A percentile compares a stretch with the other conserved stretches of the same genome.
Conservation (phyloP, 92 coral and sea anemone species). For the Muricea muricata region DNA sequence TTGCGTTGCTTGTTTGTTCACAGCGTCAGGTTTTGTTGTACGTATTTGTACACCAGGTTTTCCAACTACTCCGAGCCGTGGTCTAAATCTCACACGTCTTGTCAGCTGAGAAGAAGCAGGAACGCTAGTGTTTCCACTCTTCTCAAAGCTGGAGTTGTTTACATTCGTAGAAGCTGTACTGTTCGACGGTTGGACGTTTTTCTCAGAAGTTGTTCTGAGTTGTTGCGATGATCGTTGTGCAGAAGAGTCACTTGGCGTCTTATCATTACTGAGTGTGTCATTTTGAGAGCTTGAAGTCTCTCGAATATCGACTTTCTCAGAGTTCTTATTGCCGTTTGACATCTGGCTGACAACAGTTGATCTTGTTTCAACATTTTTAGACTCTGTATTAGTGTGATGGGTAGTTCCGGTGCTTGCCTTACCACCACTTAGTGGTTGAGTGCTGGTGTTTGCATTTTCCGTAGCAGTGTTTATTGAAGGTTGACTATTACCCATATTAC, state of each 20-base stretch:
- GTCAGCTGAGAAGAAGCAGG: background rate
- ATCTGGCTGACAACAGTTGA: background rate
- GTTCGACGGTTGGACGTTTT: background rate
- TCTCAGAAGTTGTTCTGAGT: too few relatives aligned
- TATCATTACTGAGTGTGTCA: too few relatives aligned
- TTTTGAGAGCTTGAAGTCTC: background rate
- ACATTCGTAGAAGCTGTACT: background rate
- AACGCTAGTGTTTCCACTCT: background rate
- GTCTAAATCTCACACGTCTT: slow-evolving; percentile 10
- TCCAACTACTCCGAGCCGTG: slow-evolving; percentile 23
- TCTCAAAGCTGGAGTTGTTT: background rate
- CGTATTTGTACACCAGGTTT: background rate
- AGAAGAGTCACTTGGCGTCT: too few relatives aligned
- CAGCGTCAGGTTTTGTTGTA: background rate
- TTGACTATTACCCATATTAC: background rate
- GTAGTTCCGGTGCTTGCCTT: background rate
- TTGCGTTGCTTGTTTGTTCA: background rate
- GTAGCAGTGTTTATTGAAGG: background rate
- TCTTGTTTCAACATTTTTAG: background rate
- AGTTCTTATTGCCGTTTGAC: background rate
- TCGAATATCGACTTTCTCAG: background rate
- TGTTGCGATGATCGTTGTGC: too few relatives aligned
- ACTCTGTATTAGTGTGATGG: background rate
- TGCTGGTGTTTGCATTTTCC: background rate
- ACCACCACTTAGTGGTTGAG: background rate